Evolutionary conservation across 1,140 invertebrate genomes (phyloP).

Genomic region (Aleiodes sp.): DNA sequence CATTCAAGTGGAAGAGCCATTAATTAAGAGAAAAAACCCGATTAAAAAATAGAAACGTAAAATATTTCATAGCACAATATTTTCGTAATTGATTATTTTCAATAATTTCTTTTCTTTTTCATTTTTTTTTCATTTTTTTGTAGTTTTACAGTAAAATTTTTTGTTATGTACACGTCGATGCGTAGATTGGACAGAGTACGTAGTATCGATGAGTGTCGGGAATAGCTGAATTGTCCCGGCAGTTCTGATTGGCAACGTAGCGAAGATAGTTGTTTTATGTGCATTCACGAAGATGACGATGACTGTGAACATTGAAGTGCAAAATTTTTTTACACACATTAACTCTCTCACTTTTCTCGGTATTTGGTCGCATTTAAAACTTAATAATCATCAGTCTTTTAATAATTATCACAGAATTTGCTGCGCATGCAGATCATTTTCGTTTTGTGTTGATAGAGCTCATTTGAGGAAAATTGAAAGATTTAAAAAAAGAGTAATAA

Average conservation of each 20-base stretch:
- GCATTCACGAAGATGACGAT: constrained; percentile 65
- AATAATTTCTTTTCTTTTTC: constrained; percentile 43
- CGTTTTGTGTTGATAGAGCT: neutral
- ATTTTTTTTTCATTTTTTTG: too few species aligned
- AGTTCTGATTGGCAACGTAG: constrained; percentile 61
- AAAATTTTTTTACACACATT: constrained; percentile 55
- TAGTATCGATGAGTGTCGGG: constrained; percentile 56
- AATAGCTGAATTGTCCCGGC: constrained; percentile 54
- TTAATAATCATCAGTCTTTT: neutral
- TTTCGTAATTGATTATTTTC: constrained; percentile 31
- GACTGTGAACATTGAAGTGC: constrained; percentile 64
- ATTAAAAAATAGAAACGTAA: constrained; percentile 3
- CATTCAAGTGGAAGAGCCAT: too few species aligned
- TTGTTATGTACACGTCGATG: constrained; percentile 60
- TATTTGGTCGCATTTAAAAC: too few species aligned
- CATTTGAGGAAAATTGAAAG: too few species aligned
- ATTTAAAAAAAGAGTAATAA: too few species aligned
- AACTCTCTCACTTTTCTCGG: too few species aligned
- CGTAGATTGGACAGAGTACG: constrained; percentile 61
- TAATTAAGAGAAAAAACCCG: too few species aligned
- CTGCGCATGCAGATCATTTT: neutral
- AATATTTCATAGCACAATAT: constrained; percentile 4
- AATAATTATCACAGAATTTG: constrained; percentile 3
- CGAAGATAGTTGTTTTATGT: constrained; percentile 59
- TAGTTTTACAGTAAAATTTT: constrained; percentile 41